Evolutionary conservation across 2,113 vertebrate species (phyloP), one percentile per base, ranked within the genome.

Genomic region (Erpornis zantholeuca): DNA sequence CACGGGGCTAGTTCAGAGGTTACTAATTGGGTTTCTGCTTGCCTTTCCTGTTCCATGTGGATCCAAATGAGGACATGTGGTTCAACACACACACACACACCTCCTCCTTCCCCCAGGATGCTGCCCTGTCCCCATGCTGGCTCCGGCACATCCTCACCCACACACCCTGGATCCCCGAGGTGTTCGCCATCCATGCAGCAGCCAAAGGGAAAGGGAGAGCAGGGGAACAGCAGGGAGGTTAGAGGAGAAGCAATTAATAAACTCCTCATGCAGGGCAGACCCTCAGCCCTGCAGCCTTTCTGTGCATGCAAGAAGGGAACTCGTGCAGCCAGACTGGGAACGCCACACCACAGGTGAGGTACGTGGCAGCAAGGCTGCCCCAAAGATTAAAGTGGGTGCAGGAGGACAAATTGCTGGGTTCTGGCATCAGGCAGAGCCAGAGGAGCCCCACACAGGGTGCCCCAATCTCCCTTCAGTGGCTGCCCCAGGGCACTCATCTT

Each of bases 11-110:
- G 97, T 91, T 98, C 98, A 97, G 79, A 94, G 97, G 96, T 96
- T 84, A 93, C 96, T 96, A 97, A 97, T 89, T 98, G 97, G 82
- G 83, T 97, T 97, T 96, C 89, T 96, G 92, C 92, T 95, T 84
- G 84, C 92, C 53, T 92, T 97, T 97, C 75, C n/a, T 92, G 77
- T 76, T 89, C 82, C 80, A 12, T 47, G 72, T 0, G 20, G 95
- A 90, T 94, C 70, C 75, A 94, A 94, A 80, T 64, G 85, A 91
- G 91, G 96, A 88, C 82, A 88, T 33, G 90, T 24, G 24, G 69
- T 61, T 84, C 71, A 54, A 54, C 91, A 92, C 68, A 33, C n/a
- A 92, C 66, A 33, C 33, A 19, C 56, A 28, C 18, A 1, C 31
- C 36, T 0, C 68, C 73, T 71, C 79, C 79, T 59, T 65, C 56